Base-by-base conservation (phyloP, 2,888 invertebrate species). In the Leptinotarsa juncta region DNA sequence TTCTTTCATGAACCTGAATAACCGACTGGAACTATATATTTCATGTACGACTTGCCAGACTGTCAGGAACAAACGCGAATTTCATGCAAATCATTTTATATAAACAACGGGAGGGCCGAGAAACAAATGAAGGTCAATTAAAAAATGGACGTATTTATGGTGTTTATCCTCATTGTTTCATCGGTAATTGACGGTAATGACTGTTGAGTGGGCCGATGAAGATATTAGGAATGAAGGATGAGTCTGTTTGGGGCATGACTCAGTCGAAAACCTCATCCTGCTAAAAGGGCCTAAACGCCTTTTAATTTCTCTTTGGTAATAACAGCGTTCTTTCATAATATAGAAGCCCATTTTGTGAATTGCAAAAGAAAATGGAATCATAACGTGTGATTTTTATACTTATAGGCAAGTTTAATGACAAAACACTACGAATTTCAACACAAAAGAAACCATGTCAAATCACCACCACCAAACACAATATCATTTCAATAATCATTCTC, bases 1-100 rank as follows among this genome's bases (percentile, higher is more conserved):
- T 42, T 4, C 65, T 76, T 74, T 72, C 67, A 69, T 76, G 72
- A 71, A 60, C 72, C 76, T 69, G 76, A 73, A 78, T 76, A 71
- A 76, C 78, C 67, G 70, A 77, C 77, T 77, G 75, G 75, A 77
- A 75, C 73, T 72, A 72, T 67, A 78, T 78, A 70, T 78, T 73
- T 71, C 69, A 77, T 51, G 51, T 42, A 42, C 57, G 53, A 32
- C 73, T 75, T 65, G 67, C 70, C 66, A 73, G 67, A 55, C 57
- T 73, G 69, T 72, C 74, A 72, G 60, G 70, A 55, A 70, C 67
- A 72, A 77, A 78, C 73, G 75, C 67, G 72, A 73, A 67, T 77
- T 73, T 77, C 70, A 78, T 78, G 78, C 76, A 75, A 78, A 78
- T 78, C 67, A 55, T 71, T 69, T 70, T 67, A 60, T 77, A 74